Percentiles rank a stretch among this genome's conserved stretches.
Conservation (phyloP, 2,888 invertebrate species). For the Cosmia pyralina region DNA sequence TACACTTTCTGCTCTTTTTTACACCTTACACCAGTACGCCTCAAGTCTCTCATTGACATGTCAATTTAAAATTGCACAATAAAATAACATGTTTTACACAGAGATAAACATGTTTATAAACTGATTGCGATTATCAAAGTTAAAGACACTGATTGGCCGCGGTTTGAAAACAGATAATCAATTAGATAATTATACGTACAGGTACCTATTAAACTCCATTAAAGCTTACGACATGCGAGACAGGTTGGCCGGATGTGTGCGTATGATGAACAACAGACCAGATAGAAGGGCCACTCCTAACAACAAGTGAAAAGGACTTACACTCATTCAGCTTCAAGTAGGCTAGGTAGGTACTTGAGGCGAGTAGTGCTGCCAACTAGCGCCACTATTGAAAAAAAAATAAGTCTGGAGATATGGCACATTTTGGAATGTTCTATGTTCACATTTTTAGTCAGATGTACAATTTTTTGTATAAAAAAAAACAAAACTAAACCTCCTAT, state of each 20-base stretch:
- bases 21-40: background rate
- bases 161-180: slow-evolving; percentile 61
- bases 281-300: slow-evolving; percentile 35
- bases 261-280: background rate
- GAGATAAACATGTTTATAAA: slow-evolving; percentile 46
- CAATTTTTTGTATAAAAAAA: too few species aligned
- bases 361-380: too few species aligned
- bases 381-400: too few species aligned
- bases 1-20: background rate
- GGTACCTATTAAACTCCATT: slow-evolving; percentile 58
- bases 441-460: too few species aligned
- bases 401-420: too few species aligned
- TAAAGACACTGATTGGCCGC: slow-evolving; percentile 57
- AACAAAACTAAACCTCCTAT: too few species aligned
- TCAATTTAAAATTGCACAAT: slow-evolving; percentile 43
- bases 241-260: slow-evolving; percentile 61
- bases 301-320: background rate
- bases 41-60: slow-evolving; percentile 11
- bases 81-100: slow-evolving; percentile 20
- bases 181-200: slow-evolving; percentile 60
- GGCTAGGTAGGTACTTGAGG: too few species aligned
- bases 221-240: slow-evolving; percentile 57
- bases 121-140: slow-evolving; percentile 58
- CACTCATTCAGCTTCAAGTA: background rate
- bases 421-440: too few species aligned